These are phyloP conservation scores for Pelusios castaneus DNA, from an alignment of 2,113 vertebrate species.

Conservation along the genomic window DNA sequence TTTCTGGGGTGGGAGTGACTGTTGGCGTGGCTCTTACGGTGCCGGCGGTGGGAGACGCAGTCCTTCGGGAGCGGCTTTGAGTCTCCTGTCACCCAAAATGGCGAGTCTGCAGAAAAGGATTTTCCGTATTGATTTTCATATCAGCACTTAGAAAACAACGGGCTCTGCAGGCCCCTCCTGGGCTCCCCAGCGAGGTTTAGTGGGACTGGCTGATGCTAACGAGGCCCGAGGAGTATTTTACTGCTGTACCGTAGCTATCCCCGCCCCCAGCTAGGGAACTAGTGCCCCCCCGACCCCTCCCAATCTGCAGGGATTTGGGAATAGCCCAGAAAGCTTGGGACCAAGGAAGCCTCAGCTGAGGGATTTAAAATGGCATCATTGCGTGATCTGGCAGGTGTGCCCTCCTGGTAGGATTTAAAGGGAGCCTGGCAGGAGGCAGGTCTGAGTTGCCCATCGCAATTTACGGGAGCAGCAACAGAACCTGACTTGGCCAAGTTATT, in stretches of 20 bases:
- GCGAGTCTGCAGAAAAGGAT: not conserved
- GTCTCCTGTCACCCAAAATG: not conserved
- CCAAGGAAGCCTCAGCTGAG: not conserved
- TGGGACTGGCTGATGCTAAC: not conserved
- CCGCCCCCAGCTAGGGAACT: no score
- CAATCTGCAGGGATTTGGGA: not conserved
- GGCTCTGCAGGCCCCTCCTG: not conserved
- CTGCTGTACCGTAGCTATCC: no score
- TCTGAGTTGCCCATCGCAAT: no score
- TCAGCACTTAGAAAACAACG: not conserved
- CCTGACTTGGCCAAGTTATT: not conserved
- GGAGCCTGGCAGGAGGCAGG: no score
- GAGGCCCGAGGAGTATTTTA: no score
- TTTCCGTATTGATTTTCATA: not conserved
- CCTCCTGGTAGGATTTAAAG: not conserved
- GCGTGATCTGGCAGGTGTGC: not conserved
- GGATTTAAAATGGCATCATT: no score
- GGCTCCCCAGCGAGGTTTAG: not conserved
- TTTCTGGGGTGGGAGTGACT: no score
- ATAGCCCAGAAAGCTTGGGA: not conserved
- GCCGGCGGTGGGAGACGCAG: no score
- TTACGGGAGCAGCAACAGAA: no score
- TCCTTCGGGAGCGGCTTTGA: not conserved
- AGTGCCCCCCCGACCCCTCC: no score
- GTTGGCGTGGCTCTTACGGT: no score